Evolutionary conservation across 2,113 vertebrate species (phyloP).

Genomic region (Xiphorhynchus elegans): DNA sequence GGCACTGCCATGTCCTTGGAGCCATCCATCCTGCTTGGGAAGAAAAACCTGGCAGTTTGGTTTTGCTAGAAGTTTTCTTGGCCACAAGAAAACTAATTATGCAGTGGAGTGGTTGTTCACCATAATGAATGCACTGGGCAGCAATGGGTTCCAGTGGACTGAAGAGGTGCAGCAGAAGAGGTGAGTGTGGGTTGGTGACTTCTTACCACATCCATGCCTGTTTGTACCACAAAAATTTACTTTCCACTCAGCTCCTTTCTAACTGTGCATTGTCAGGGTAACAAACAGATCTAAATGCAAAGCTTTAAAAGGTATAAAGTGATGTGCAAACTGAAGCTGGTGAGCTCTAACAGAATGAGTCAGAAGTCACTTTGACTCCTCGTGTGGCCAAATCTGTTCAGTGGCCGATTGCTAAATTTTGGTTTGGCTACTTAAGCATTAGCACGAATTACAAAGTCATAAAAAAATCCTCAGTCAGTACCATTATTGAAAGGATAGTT

Average conservation of each 20-base stretch:
- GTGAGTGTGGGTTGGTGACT: accelerated
- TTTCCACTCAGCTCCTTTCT: not conserved
- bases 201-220: accelerated
- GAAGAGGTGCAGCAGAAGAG: not conserved
- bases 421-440: not conserved
- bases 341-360: not conserved
- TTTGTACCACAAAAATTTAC: not conserved
- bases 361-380: not conserved
- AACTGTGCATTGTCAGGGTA: accelerated
- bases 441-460: not conserved
- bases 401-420: not conserved
- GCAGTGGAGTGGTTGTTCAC: not conserved
- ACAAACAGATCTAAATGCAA: not conserved
- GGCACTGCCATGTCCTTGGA: accelerated
- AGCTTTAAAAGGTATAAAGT: not conserved
- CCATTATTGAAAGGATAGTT: accelerated
- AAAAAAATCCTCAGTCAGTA: not conserved
- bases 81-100: not conserved
- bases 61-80: not conserved
- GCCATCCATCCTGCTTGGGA: not conserved
- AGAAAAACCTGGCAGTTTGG: not conserved
- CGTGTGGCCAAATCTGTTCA: not conserved
- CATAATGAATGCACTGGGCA: not conserved
- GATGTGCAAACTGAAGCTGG: not conserved
- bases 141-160: not conserved